Conservation (phyloP, 2,888 invertebrate species). For the Aleiodes leptofemur region DNA sequence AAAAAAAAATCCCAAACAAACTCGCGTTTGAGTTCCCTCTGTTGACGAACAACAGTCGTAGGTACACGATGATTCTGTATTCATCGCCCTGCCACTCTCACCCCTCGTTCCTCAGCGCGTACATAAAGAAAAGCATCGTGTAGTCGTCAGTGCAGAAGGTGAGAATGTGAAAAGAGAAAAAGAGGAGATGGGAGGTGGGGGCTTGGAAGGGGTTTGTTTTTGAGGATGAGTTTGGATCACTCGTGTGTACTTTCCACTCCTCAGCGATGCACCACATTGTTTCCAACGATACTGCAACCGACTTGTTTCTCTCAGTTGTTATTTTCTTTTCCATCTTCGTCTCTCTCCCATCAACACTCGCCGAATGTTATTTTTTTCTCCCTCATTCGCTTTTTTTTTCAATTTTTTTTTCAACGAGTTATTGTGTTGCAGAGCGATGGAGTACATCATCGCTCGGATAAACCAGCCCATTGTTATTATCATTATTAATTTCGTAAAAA, state of each 20-base stretch:
- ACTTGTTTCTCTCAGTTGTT: slow-evolving; percentile 38
- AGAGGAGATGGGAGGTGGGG: too few relatives aligned
- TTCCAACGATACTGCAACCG: slow-evolving; percentile 52
- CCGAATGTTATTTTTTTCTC: neutral
- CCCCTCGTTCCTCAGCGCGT: slow-evolving; percentile 27
- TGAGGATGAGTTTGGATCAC: slow-evolving; percentile 45
- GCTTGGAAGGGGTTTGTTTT: slow-evolving; percentile 21
- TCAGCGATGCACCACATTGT: slow-evolving; percentile 58
- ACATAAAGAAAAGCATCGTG: slow-evolving; percentile 53
- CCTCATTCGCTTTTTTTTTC: slow-evolving; percentile 22
- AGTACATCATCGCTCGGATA: too few relatives aligned
- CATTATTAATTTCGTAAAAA: neutral
- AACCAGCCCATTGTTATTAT: slow-evolving; percentile 21
- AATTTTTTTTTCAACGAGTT: slow-evolving; percentile 16
- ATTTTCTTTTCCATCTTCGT: slow-evolving; percentile 13
- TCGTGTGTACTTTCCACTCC: slow-evolving; percentile 39
- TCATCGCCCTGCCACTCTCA: slow-evolving; percentile 52
- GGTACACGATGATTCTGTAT: slow-evolving; percentile 54
- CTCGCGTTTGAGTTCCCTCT: slow-evolving; percentile 38
- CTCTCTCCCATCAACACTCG: slow-evolving; percentile 25
- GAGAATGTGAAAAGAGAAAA: slow-evolving; percentile 49
- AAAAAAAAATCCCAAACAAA: slow-evolving; percentile 17
- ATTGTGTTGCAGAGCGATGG: neutral
- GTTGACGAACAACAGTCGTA: slow-evolving; percentile 32
- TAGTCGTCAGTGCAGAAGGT: slow-evolving; percentile 42